Percentiles rank a stretch among this genome's conserved stretches.
These are phyloP conservation scores for Dinoponera quadriceps DNA, from an alignment of 1,140 invertebrate genomes.

Conservation along the genomic window DNA sequence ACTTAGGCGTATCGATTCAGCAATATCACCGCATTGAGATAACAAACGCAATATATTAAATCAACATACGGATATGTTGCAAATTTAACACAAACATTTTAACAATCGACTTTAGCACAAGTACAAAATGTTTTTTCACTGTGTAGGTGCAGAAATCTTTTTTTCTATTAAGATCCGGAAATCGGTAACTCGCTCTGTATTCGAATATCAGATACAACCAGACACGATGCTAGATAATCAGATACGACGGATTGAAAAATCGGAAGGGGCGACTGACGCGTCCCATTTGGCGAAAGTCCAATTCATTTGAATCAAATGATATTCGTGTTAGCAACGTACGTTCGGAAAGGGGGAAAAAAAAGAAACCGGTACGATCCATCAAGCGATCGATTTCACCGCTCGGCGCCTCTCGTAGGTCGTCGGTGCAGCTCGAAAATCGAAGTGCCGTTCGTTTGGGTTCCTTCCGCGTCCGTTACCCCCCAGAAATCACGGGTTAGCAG, in stretches of 20 bases:
- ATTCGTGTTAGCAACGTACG: constrained; percentile 7
- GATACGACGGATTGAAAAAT: background rate
- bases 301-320: constrained; percentile 13
- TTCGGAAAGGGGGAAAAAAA: background rate
- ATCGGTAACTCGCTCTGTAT: no score
- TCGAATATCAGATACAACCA: no score
- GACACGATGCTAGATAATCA: background rate
- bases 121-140: no score
- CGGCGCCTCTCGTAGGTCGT: background rate
- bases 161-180: no score
- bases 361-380: constrained; percentile 42
- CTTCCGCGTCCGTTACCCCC: background rate
- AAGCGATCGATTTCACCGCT: constrained; percentile 28
- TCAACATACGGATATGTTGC: no score
- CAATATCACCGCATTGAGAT: no score
- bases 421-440: constrained; percentile 37
- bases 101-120: no score
- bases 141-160: no score
- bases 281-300: background rate
- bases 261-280: no score
- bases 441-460: background rate
- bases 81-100: no score
- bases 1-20: no score
- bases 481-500: constrained; percentile 61
- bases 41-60: no score